Evolutionary conservation across 2,797 vertebrate species (phyloP), one percentile per base, ranked within the genome.

Genomic region (Chromis chromis): DNA sequence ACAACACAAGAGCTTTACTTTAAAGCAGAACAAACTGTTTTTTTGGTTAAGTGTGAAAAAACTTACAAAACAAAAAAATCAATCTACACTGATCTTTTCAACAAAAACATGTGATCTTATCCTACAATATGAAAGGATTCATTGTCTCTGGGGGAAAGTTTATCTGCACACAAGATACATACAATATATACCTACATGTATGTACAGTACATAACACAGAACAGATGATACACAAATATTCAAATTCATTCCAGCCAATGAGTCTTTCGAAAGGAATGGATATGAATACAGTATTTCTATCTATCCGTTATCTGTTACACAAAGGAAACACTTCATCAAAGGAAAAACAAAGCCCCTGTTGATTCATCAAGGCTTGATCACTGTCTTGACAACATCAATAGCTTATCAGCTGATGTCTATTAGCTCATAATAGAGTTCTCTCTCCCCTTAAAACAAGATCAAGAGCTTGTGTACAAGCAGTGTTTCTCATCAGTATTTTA

Each of bases 341-440:
- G 2, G 9, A 12, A 10, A 49, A 71, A 74, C 52, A 69, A 71
- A 17, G 39, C 22, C 28, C 2, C 27, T 33, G 58, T 44, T 66
- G 39, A 57, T 48, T 54, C 53, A 40, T 60, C 16, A 68, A 28
- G 82, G 77, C 48, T 66, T 67, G 21, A 77, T 85, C 75, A 72
- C 3, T 14, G 57, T 1, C 27, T 53, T 71, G 48, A 85, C 21
- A 14, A 79, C 68, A 88, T 83, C 71, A 86, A 25, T 16, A 31
- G 39, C 60, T 79, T 76, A 84, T 83, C 78, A 83, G 59, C 25
- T 17, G 28, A 53, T 54, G 11, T 61, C 50, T n/a, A 55, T 49
- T 28, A 58, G 54, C 25, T 67, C 13, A 21, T 6, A 54, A 33
- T 25, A 8, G 6, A 76, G 46, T 65, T 77, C 44, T 64, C 39